Evolutionary conservation across 1,140 invertebrate genomes (phyloP).

Genomic region (Pogonomyrmex barbatus): DNA sequence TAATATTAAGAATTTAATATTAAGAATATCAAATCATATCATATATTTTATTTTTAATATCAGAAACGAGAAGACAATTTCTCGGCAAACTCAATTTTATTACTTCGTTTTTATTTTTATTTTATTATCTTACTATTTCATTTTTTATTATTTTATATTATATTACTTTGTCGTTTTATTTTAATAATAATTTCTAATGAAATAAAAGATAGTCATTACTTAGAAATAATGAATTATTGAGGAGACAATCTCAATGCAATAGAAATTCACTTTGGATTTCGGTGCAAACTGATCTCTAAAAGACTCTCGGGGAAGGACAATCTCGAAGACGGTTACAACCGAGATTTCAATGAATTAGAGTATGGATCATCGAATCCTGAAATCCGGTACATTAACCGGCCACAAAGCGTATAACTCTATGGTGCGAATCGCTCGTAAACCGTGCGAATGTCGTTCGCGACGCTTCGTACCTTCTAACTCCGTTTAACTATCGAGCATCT

Average conservation of each 20-base stretch:
- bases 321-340: not conserved
- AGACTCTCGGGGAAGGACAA: not conserved
- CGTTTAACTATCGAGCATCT: constrained; percentile 71
- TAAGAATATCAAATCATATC: too few species aligned
- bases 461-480: constrained; percentile 72
- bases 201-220: not conserved
- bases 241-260: not conserved
- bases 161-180: not conserved
- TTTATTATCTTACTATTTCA: too few species aligned
- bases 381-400: constrained; percentile 76
- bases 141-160: too few species aligned
- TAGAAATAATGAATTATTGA: not conserved
- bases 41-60: too few species aligned
- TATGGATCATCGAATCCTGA: constrained; percentile 70
- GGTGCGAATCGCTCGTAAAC: constrained; percentile 77
- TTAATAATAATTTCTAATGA: not conserved
- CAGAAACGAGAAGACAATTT: too few species aligned
- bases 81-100: too few species aligned
- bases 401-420: constrained; percentile 68
- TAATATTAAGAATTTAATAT: not conserved
- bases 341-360: constrained; percentile 65
- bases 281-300: not conserved
- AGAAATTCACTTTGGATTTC: not conserved
- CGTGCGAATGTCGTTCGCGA: constrained; percentile 72
- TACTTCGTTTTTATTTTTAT: too few species aligned